These are phyloP conservation scores for Gibbula magus DNA, from an alignment of 2,888 invertebrate species.

Conservation along the genomic window DNA sequence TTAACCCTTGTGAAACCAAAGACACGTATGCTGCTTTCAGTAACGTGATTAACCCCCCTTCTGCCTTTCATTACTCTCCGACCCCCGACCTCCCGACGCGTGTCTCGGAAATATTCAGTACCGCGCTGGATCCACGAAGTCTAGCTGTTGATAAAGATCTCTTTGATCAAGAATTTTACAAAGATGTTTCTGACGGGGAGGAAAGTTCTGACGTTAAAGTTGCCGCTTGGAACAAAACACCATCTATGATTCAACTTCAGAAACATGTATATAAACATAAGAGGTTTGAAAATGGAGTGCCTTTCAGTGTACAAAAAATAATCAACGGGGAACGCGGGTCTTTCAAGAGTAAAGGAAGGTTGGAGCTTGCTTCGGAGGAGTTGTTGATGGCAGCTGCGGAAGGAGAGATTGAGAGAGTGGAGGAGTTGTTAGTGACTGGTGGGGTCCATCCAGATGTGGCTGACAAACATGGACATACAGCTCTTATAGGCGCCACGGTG, in stretches of 20 bases:
- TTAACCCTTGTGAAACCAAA: constrained; percentile 39
- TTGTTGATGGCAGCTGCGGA: constrained; percentile 62
- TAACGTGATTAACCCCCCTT: constrained; percentile 35
- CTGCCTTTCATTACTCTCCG: constrained; percentile 47
- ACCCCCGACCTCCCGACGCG: constrained; percentile 42
- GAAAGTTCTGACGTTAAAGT: constrained; percentile 43
- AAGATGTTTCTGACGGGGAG: constrained; percentile 17
- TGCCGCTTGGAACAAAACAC: constrained; percentile 68
- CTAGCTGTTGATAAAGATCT: constrained; percentile 67
- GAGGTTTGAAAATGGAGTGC: constrained; percentile 42
- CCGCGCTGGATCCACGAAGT: constrained; percentile 65
- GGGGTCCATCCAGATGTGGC: constrained; percentile 71
- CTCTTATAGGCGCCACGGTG: constrained; percentile 71
- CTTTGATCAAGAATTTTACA: constrained; percentile 69
- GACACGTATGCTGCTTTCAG: constrained; percentile 26
- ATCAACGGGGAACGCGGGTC: constrained; percentile 57
- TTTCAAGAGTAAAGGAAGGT: constrained; percentile 60
- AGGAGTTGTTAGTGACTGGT: constrained; percentile 62
- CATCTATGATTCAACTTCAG: constrained; percentile 66
- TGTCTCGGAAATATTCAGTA: constrained; percentile 61
- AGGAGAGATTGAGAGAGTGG: constrained; percentile 64
- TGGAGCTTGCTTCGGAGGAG: constrained; percentile 67
- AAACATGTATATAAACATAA: constrained; percentile 67
- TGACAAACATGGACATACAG: constrained; percentile 69
- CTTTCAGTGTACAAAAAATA: constrained; percentile 61